A percentile compares a stretch with the other conserved stretches of the same genome.
phyloP scores from a whole-genome alignment of 2,113 vertebrate genomes.

The Thalassoma bifasciatum region DNA sequence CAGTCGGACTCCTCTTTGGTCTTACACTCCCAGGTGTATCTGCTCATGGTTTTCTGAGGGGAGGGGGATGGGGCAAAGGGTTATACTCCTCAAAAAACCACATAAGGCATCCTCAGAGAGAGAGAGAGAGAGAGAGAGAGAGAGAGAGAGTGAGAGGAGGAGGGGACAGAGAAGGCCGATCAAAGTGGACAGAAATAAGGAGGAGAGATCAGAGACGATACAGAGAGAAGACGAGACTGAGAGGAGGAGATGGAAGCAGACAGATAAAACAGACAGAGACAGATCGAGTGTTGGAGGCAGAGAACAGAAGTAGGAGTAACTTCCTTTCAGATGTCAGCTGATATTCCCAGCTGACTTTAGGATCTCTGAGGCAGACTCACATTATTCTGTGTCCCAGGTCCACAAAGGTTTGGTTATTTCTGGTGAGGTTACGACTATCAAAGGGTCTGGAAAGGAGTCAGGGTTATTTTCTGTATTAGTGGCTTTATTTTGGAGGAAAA shows the following conservation, averaged over 20 bases:
- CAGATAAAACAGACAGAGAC: constrained; percentile 58
- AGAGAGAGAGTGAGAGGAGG: constrained; percentile 31
- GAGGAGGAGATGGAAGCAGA: constrained; percentile 45
- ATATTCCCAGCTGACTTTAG: constrained; percentile 57
- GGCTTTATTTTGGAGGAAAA: background rate
- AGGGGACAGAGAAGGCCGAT: constrained; percentile 34
- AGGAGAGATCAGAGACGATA: constrained; percentile 27
- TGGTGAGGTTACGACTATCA: constrained; percentile 6
- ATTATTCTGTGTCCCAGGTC: background rate
- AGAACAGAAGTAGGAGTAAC: constrained; percentile 42
- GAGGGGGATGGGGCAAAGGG: constrained; percentile 81
- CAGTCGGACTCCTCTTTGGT: constrained; percentile 87
- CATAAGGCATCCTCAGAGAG: constrained; percentile 67
- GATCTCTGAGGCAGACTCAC: constrained; percentile 4
- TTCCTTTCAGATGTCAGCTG: constrained; percentile 56
- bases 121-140: constrained; percentile 50
- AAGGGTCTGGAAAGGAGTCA: background rate
- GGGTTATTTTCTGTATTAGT: constrained; percentile 52
- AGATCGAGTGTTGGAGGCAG: constrained; percentile 28
- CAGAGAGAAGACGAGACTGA: constrained; percentile 29
- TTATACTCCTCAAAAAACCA: constrained; percentile 82
- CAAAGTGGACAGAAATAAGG: background rate
- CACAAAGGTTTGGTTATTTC: constrained; percentile 25
- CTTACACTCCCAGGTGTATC: constrained; percentile 90
- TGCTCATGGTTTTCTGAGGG: constrained; percentile 88